Evolutionary conservation across 2,888 invertebrate species (phyloP).

Genomic region (Cryptus armator): DNA sequence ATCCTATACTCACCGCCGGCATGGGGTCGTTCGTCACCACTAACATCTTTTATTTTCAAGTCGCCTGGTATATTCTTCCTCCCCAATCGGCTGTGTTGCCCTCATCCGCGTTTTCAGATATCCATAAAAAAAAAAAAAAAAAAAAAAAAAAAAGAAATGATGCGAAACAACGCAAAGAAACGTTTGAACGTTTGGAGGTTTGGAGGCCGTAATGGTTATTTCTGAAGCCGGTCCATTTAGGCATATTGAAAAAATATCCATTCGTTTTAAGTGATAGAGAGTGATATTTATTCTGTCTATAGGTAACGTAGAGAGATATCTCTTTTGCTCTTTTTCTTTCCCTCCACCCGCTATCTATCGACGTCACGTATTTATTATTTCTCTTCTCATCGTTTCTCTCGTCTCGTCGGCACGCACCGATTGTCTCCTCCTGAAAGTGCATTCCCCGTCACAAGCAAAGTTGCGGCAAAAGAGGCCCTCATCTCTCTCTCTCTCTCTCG

Average conservation of each 20-base stretch:
- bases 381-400: constrained; percentile 11
- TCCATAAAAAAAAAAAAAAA: constrained; percentile 37
- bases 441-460: constrained; percentile 52
- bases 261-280: constrained; percentile 77
- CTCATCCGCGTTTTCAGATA: constrained; percentile 58
- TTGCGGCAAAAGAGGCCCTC: constrained; percentile 49
- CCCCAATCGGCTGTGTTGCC: constrained; percentile 67
- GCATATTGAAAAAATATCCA: constrained; percentile 81
- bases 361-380: constrained; percentile 18
- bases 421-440: constrained; percentile 54
- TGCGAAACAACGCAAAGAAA: constrained; percentile 48
- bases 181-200: constrained; percentile 23
- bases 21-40: constrained; percentile 57
- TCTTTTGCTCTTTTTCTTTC: background rate
- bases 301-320: constrained; percentile 14
- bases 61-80: constrained; percentile 61
- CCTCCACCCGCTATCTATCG: background rate
- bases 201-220: constrained; percentile 55
- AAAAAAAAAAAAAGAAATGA: constrained; percentile 46
- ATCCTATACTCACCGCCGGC: constrained; percentile 6
- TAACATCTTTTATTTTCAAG: constrained; percentile 69
- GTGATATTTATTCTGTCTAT: constrained; percentile 18
- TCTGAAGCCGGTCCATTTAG: constrained; percentile 75
- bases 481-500: constrained; percentile 42
- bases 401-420: constrained; percentile 45